Conservation (phyloP, 2,797 vertebrate species). For the Columba guinea region DNA sequence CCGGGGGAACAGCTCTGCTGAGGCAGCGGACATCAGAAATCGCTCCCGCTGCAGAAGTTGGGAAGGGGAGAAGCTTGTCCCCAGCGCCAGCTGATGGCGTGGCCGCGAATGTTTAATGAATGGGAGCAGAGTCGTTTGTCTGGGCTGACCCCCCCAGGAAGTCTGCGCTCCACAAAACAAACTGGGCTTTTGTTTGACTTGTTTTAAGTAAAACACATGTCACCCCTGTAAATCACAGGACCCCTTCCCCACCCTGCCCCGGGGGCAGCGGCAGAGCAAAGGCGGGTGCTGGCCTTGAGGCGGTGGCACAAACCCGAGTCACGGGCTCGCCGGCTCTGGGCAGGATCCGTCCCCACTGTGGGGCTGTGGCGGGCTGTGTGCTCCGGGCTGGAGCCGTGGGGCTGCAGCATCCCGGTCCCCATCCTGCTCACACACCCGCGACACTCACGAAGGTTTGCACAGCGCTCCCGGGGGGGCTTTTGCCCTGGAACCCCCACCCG, state of each 20-base stretch:
- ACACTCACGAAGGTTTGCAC: neutral
- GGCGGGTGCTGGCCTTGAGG: neutral
- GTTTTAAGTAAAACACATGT: conserved; percentile 39
- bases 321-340: neutral
- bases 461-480: rapidly evolving
- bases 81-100: neutral
- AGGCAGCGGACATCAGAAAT: neutral
- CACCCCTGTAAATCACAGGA: conserved; percentile 64
- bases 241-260: neutral
- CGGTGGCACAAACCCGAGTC: neutral
- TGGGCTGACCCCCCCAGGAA: conserved; percentile 38
- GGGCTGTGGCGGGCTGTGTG: neutral
- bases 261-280: neutral
- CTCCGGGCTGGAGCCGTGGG: rapidly evolving
- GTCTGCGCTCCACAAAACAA: neutral
- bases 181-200: conserved; percentile 55
- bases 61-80: neutral
- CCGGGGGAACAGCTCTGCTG: rapidly evolving
- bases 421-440: rapidly evolving
- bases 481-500: rapidly evolving
- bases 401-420: neutral
- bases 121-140: conserved; percentile 34
- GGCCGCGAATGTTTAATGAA: conserved; percentile 20
- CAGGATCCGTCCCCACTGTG: neutral
- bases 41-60: neutral